Evolutionary conservation across 2,888 invertebrate species (phyloP), one percentile per base, ranked within the genome.

Genomic region (Drosophila mimetica): DNA sequence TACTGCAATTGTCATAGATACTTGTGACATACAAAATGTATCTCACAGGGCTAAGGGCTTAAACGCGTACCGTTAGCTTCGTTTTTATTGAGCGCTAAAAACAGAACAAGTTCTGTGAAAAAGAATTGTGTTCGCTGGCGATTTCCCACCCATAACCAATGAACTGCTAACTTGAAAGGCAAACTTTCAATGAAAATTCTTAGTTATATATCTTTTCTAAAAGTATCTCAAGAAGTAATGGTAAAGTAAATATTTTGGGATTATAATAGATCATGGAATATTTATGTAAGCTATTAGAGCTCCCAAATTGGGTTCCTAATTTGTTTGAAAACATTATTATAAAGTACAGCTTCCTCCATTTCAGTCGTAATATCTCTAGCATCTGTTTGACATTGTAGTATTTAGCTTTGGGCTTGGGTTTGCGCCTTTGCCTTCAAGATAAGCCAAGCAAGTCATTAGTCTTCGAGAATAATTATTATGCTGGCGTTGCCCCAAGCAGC

Each of bases 381-480:
- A 63, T 61, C 32, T 16, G 30, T 67, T 80, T 78, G 60, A 70
- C 66, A 76, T 75, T 73, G 76, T 64, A 67, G 59, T 61, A 58
- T 67, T 76, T 74, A 37, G 67, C 48, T 39, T 30, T 39, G 50
- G 66, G 66, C 22, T 14, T 5, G 74, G 69, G 58, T 52, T 65
- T 48, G 36, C 9, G 14, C 14, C 36, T 54, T 22, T 48, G 60
- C 51, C 48, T 32, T 52, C 41, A 37, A 61, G 63, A 30, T 64
- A 53, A 46, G 58, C 64, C 57, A 50, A 59, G 61, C 8, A 50
- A 82, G 79, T 79, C 79, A 83, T 83, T 83, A 81, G 81, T 79
- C 72, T 71, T 61, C 46, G 42, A 42, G 67, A 51, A 72, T 84
- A 85, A 84, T 84, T 77, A 83, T 76, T 73, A 77, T 79, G 79